Percentiles rank a stretch among this genome's conserved stretches.
Evolutionary conservation across 2,797 vertebrate species (phyloP).

Genomic region (Strix occidentalis): DNA sequence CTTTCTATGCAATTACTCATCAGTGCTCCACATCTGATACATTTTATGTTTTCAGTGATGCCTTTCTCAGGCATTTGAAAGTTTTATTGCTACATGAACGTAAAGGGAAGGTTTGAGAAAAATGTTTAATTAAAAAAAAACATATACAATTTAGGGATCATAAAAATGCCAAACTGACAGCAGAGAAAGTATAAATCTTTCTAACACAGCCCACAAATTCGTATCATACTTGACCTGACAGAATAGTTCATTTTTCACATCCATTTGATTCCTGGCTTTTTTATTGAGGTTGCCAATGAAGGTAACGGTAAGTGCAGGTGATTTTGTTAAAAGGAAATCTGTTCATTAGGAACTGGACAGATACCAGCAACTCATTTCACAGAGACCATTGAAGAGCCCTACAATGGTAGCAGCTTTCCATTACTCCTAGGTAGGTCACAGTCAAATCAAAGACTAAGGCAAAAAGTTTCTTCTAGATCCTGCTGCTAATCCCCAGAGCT

Average conservation of each 20-base stretch:
- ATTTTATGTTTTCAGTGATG: background rate
- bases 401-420: background rate
- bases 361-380: conserved; percentile 27
- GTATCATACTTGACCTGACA: background rate
- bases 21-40: background rate
- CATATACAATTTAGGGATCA: background rate
- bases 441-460: background rate
- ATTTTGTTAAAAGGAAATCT: conserved; percentile 27
- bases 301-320: background rate
- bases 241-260: conserved; percentile 10
- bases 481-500: background rate
- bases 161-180: background rate
- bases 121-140: background rate
- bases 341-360: conserved; percentile 23
- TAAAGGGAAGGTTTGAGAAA: conserved; percentile 24
- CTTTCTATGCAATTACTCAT: background rate
- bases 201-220: background rate
- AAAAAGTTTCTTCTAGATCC: conserved; percentile 5
- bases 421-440: background rate
- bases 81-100: background rate
- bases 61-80: background rate
- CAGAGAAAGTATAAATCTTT: conserved; percentile 14
- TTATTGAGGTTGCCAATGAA: background rate
- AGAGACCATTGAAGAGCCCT: background rate
- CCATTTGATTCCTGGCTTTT: background rate